These are phyloP conservation scores for Lethrus apterus DNA, from an alignment of 1,140 invertebrate species.

Conservation along the genomic window DNA sequence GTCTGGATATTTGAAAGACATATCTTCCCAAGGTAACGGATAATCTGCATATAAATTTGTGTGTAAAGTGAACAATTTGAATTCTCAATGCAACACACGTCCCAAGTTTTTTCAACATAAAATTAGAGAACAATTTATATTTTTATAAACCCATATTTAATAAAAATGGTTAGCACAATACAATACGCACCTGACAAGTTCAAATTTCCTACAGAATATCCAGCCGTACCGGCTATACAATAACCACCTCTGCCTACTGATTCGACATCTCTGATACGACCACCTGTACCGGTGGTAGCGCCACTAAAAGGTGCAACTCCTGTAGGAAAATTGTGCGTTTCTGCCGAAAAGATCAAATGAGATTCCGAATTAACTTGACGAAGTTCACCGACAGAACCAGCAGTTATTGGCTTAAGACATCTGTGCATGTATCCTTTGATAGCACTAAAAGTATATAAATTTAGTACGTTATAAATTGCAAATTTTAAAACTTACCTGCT, in stretches of 20 bases:
- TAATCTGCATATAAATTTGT: conserved; percentile 51
- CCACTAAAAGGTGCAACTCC: conserved; percentile 90
- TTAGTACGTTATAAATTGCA: too few species aligned
- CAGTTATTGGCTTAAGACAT: conserved; percentile 52
- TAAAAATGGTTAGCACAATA: not conserved
- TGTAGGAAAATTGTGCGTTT: conserved; percentile 99
- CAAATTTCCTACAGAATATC: conserved; percentile 92
- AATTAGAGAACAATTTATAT: not conserved
- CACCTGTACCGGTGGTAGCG: conserved; percentile 94
- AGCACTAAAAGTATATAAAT: conserved; percentile 56
- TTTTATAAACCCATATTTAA: not conserved
- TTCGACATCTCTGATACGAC: conserved; percentile 90
- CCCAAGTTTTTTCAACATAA: too few species aligned
- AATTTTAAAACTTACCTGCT: conserved; percentile 62
- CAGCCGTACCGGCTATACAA: conserved; percentile 92
- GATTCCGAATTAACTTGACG: conserved; percentile 50
- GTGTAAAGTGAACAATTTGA: too few species aligned
- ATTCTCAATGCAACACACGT: too few species aligned
- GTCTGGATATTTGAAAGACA: conserved; percentile 64
- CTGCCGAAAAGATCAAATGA: conserved; percentile 96
- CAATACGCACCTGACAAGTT: conserved; percentile 71
- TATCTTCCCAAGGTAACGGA: conserved; percentile 80
- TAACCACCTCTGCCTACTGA: conserved; percentile 85
- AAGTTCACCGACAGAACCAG: conserved; percentile 60
- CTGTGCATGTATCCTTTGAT: conserved; percentile 76